Base-by-base conservation (phyloP, 2,888 invertebrate species). In the Lasioglossum malachurum region DNA sequence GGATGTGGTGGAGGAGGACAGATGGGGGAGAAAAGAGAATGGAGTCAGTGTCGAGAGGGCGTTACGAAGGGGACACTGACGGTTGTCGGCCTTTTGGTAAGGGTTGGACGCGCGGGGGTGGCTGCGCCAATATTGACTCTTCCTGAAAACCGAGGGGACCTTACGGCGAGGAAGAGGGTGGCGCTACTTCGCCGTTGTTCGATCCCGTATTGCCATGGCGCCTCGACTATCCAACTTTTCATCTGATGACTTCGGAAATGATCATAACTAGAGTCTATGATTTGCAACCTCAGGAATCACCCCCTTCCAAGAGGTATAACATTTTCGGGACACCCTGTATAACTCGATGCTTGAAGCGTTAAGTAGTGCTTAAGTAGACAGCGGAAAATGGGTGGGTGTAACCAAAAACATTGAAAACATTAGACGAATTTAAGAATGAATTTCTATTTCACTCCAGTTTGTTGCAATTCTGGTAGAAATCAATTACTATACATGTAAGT, bases 41-140 rank as follows among this genome's bases (percentile, higher is more conserved):
- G 85, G 82, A 89, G 88, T 84, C 86, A 72, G 86, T 86, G 86
- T 87, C 82, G 82, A 86, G 91, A 88, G 90, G 88, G 92, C 91
- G 92, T 88, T 91, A 89, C 89, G 87, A 75, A 80, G 78, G 88
- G 82, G 82, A 76, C 31, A 41, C 46, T 67, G 74, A n/a, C 81
- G 71, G 84, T 88, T 72, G 90, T 67, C 75, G 76, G 76, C 60
- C 72, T 75, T 78, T 83, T 41, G 64, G 81, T 83, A 88, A 91
- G 91, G 91, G 91, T 89, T 91, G 91, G 88, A 88, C 84, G 12
- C 19, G 84, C 88, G 92, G 93, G 93, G 93, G 92, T 94, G 94
- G 94, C 94, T 95, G 92, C 93, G 93, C 94, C 94, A 95, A 95
- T 95, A 95, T 95, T 95, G 94, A 95, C 95, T 94, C 94, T 93